Percentiles rank a stretch among this genome's conserved stretches.
These are phyloP conservation scores for Antedon bifida DNA, from an alignment of 35 echinoderm and acorn worm species.

Conservation along the genomic window DNA sequence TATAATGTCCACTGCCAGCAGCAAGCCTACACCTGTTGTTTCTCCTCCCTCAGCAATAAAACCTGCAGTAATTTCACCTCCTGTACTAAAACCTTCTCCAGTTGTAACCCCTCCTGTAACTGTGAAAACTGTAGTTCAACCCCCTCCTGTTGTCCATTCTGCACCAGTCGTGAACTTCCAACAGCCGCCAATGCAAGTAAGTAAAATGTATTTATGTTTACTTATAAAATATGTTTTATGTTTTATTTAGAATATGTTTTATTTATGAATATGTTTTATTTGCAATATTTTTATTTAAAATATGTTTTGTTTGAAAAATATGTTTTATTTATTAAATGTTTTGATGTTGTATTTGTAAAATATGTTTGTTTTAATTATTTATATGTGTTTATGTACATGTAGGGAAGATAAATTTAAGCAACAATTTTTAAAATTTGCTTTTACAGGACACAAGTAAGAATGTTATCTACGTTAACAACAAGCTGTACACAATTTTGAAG, in stretches of 20 bases:
- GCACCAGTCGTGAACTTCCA: neutral
- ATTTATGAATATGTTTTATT: too few relatives aligned
- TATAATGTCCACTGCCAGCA: neutral
- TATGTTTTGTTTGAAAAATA: too few relatives aligned
- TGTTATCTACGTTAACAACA: conserved; percentile 45
- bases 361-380: too few relatives aligned
- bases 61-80: neutral
- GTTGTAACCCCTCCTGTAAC: neutral
- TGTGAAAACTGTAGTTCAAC: neutral
- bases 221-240: too few relatives aligned
- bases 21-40: neutral
- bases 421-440: too few relatives aligned
- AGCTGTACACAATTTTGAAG: conserved; percentile 42
- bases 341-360: too few relatives aligned
- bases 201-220: neutral
- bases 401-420: too few relatives aligned
- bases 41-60: too few relatives aligned
- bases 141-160: neutral
- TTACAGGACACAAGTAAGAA: conserved; percentile 42
- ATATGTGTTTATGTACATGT: too few relatives aligned
- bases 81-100: neutral
- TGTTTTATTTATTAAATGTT: too few relatives aligned
- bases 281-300: too few relatives aligned
- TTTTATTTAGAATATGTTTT: too few relatives aligned
- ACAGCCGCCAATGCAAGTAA: neutral